A percentile compares a stretch with the other conserved stretches of the same genome.
Evolutionary conservation across 2,797 vertebrate genomes (phyloP).

Genomic region (Mormyrus proboscirostris): DNA sequence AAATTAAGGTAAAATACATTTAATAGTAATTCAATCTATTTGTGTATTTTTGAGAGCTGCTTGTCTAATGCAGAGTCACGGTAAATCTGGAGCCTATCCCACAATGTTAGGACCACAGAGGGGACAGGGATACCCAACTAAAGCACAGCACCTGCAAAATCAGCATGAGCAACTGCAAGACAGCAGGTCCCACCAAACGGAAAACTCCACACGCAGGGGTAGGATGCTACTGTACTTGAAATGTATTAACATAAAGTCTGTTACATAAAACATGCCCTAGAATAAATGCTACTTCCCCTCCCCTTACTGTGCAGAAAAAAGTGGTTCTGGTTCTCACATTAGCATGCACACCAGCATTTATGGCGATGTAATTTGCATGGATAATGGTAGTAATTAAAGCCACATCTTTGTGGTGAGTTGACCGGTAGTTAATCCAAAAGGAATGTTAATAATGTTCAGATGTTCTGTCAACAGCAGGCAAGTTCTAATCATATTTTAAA

Average conservation of each 20-base stretch:
- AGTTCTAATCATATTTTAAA: conserved; percentile 5
- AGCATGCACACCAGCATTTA: background rate
- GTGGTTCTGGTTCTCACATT: background rate
- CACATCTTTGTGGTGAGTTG: background rate
- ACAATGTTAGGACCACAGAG: background rate
- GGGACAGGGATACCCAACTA: background rate
- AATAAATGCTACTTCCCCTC: background rate
- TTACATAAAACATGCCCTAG: background rate
- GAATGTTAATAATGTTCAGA: background rate
- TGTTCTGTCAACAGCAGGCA: background rate
- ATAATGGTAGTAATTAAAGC: background rate
- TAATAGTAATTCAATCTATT: background rate
- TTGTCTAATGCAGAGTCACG: background rate
- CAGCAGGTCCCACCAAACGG: background rate
- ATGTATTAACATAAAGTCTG: background rate
- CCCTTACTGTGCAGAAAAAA: background rate
- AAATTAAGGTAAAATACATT: background rate
- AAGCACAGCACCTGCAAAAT: background rate
- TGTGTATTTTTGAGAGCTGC: background rate
- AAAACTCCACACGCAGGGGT: background rate
- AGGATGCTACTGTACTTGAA: background rate
- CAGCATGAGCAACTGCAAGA: background rate
- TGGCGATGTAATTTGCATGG: background rate
- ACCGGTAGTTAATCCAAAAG: background rate
- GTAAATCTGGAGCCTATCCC: background rate